A percentile compares a stretch with the other conserved stretches of the same genome.
Evolutionary conservation across 1,140 invertebrate species (phyloP).

Genomic region (Neoseiulus cucumeris): DNA sequence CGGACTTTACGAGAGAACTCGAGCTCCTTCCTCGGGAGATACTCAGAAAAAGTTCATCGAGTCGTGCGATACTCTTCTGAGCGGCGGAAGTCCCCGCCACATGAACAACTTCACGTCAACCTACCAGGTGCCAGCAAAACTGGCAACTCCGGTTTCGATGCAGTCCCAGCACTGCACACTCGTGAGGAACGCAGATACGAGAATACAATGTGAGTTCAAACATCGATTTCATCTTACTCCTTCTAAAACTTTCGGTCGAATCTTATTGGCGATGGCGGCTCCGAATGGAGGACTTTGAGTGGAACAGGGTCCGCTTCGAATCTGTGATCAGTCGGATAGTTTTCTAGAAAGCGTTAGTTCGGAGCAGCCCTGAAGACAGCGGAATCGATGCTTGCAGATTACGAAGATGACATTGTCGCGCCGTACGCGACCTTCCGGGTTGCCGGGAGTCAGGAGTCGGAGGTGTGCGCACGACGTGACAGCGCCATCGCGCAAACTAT

Average conservation of each 20-base stretch:
- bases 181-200: background rate
- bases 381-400: background rate
- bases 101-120: conserved; percentile 2
- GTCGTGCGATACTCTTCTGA: conserved; percentile 1
- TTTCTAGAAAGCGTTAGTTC: no score
- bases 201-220: background rate
- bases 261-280: no score
- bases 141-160: background rate
- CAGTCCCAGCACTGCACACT: conserved; percentile 7
- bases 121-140: background rate
- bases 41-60: conserved; percentile 7
- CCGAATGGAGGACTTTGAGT: no score
- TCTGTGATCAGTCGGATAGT: no score
- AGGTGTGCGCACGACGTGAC: conserved; percentile 10
- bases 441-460: conserved; percentile 10
- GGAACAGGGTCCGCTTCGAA: no score
- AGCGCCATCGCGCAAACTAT: conserved; percentile 1
- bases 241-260: no score
- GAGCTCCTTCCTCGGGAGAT: background rate
- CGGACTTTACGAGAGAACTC: background rate
- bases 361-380: no score
- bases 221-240: no score
- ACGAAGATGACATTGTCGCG: conserved; percentile 10
- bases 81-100: background rate
- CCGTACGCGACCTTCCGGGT: conserved; percentile 10